Percentiles rank a stretch among this genome's conserved stretches.
Evolutionary conservation across 2,797 vertebrate genomes (phyloP).

Genomic region (Darevskia mixta): DNA sequence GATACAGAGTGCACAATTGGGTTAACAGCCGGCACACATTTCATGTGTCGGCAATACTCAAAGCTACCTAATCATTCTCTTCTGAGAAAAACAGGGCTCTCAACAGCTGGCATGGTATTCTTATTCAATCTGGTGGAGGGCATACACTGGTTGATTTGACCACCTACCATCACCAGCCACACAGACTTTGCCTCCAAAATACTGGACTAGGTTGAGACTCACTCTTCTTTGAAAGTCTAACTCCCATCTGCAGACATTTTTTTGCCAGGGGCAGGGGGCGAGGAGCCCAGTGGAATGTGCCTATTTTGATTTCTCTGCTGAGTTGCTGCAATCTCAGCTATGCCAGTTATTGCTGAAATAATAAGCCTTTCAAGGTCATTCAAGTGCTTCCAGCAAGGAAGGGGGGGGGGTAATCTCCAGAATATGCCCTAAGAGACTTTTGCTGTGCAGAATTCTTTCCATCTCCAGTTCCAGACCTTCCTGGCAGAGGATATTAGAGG

Average conservation of each 20-base stretch:
- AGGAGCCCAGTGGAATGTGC: constrained; percentile 11
- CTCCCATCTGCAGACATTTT: constrained; percentile 9
- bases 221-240: constrained; percentile 20
- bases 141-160: background rate
- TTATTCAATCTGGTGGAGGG: background rate
- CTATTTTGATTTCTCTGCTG: constrained; percentile 35
- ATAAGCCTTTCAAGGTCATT: constrained; percentile 47
- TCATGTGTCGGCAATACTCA: background rate
- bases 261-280: background rate
- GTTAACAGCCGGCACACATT: background rate
- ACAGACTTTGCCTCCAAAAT: background rate
- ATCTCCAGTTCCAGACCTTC: background rate
- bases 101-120: background rate
- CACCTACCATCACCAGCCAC: background rate
- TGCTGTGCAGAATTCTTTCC: background rate
- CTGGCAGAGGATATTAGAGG: constrained; percentile 3
- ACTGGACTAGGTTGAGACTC: background rate
- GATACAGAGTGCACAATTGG: background rate
- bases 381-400: constrained; percentile 26
- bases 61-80: background rate
- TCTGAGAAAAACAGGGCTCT: background rate
- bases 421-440: constrained; percentile 13
- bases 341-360: constrained; percentile 45
- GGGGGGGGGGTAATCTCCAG: background rate
- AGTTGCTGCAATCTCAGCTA: constrained; percentile 30